Base-by-base conservation (phyloP, 30 jellyfish, hydroid and myxozoan genomes). In the Cassiopea andromeda region DNA sequence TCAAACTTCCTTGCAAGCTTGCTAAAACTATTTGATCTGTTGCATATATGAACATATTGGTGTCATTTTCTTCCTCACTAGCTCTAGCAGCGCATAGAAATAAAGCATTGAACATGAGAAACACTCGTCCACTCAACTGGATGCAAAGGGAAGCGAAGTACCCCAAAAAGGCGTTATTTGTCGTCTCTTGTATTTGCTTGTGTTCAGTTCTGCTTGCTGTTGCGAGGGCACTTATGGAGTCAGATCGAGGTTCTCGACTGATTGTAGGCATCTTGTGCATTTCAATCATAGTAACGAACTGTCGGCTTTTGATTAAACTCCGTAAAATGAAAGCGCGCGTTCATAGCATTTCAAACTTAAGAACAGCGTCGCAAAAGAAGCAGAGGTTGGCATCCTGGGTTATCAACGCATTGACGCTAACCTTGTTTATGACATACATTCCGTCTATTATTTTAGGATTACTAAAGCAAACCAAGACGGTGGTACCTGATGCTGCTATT, bases 11-110 rank as follows among this genome's bases (percentile, higher is more conserved):
- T 8, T 83, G 91, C 69, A 64, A 1, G 2, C 18, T 72, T 5
- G 84, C 77, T 1, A 44, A 78, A 44, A 69, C 70, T 16, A 46
- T 69, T 9, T 19, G 44, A 54, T 82, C 77, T 1, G 46, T 83
- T 1, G 77, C 83, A 8, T 69, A 12, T 46, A 69, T 69, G 15
- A 83, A 69, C 78, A 68, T 83, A 13, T 19, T 58, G 44, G 72
- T 83, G 27, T 83, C 91, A 46, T 54, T 71, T 44, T 68, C 46
- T 44, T 83, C 91, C 12, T 48, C 91, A 7, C 64, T 83, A n/a
- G 91, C 84, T 12, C 44, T 83, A 3, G 91, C 91, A 6, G 50
- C 70, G 1, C 69, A 83, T 45, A 38, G 91, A 72, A 66, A 57
- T 75, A 50, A 44, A 66, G 84, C 91, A 6, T 16, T 83, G 13